These are phyloP conservation scores for Styela plicata DNA, from an alignment of 23 tunicate species.

Conservation along the genomic window DNA sequence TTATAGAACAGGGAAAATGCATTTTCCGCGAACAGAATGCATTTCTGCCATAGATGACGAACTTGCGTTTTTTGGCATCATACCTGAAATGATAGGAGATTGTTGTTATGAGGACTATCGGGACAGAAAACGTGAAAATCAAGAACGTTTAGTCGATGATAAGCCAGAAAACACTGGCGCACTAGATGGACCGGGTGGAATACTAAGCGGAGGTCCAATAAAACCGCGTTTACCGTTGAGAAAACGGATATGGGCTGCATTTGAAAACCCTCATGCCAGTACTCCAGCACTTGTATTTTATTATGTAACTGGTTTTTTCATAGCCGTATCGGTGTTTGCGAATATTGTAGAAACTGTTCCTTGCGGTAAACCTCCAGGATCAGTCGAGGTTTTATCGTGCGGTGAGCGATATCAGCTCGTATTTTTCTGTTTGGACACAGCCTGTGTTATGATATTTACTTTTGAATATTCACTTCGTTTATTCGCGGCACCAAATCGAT, in stretches of 20 bases:
- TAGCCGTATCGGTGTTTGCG: constrained; percentile 98
- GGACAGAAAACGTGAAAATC: constrained; percentile 91
- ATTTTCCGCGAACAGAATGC: constrained; percentile 97
- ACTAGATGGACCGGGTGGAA: constrained; percentile 24
- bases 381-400: constrained; percentile 39
- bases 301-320: constrained; percentile 98
- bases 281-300: constrained; percentile 99
- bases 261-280: constrained; percentile 95
- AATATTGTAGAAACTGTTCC: constrained; percentile 96
- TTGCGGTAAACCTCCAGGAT: constrained; percentile 57
- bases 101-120: constrained; percentile 98
- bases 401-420: constrained; percentile 78
- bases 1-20: constrained; percentile 96
- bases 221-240: constrained; percentile 55
- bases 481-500: constrained; percentile 95
- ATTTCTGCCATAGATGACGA: constrained; percentile 88
- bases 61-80: constrained; percentile 86
- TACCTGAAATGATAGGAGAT: constrained; percentile 94
- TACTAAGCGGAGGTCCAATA: constrained; percentile 28
- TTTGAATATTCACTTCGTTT: constrained; percentile 88
- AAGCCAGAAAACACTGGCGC: constrained; percentile 3
- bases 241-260: constrained; percentile 89
- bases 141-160: constrained; percentile 83
- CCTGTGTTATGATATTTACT: constrained; percentile 96
- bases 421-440: constrained; percentile 94